Evolutionary conservation across 2,888 invertebrate genomes (phyloP), one percentile per base, ranked within the genome.

Genomic region (Thereva nobilitata): DNA sequence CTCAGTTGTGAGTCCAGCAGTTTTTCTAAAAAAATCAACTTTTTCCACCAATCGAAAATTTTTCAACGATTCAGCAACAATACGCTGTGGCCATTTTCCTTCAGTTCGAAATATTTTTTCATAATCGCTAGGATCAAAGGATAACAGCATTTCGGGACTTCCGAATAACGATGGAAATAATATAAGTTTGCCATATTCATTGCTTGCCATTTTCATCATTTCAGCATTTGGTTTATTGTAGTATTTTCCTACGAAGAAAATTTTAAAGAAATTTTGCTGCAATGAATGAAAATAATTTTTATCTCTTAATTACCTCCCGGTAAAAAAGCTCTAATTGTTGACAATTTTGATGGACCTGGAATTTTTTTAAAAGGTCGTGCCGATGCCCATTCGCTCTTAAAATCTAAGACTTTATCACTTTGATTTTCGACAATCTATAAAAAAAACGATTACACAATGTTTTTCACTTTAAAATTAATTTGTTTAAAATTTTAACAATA

Each of bases 61-160:
- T 10, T 70, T 71, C 45, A 82, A 72, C 1, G 79, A 73, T 45
- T 79, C 78, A n/a, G 83, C 71, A 1, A 77, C 76, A 9, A 76
- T 70, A 57, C 82, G 74, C 4, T 69, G 50, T 0, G 82, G 82
- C 76, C 79, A 79, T 1, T 69, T 59, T 8, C 82, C 82, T 73
- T 82, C 79, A 34, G 76, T 72, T 35, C 82, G 75, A 70, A 78
- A 78, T 69, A 83, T 73, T 73, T 78, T 77, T 71, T 82, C 80
- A 47, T 84, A 80, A 71, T 84, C 83, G 10, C 83, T 80, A 1
- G 84, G 82, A 74, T 83, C 79, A 70, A 83, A 85, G 5, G 80
- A 68, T 9, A 82, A 72, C 1, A 84, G 76, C n/a, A 82, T 70
- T 65, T 70, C 68, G 0, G 34, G 37, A 12, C 64, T 35, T 3